Base-by-base conservation (phyloP, 2,797 vertebrate genomes). In the Chrosomus eos region DNA sequence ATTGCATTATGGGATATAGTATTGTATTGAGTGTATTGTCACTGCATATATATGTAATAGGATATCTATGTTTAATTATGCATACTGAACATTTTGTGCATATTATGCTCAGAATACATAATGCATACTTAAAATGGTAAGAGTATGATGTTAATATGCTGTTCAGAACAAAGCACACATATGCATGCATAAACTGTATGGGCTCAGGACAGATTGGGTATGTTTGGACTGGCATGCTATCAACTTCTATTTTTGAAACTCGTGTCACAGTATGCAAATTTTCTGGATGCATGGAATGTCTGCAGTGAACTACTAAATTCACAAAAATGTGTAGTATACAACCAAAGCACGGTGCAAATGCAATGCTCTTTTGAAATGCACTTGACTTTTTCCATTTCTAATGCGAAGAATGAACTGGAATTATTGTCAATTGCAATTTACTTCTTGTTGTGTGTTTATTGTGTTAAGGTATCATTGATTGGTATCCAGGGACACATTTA, bases 161-260 rank as follows among this genome's bases (percentile, higher is more conserved):
- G 9, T 45, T 45, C 23, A 18, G 21, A 53, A 71, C 11, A 48
- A 38, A 64, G 38, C 43, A 55, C 16, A 58, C 33, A 85, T 26
- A 68, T 58, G 62, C 68, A 55, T 68, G 40, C 83, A 64, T 78
- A 73, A 73, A 73, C 26, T 73, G 38, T 45, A 23, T 72, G 18
- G 33, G 45, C 48, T 81, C 21, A 36, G 36, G 74, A 77, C 75
- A 81, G 48, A 40, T 71, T 62, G 38, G 13, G 28, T 48, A 64
- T 43, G n/a, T 73, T 80, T 53, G 64, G 43, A 80, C 64, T 53
- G 64, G 62, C 78, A 53, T 51, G 11, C 45, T 48, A 80, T 43
- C 55, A 66, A 64, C 10, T 43, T 79, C 38, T 79, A 79, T 66
- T 80, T 80, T 19, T 80, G 21, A 33, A 68, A 45, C 31, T 51